These are phyloP conservation scores for Melanostoma scalare DNA, from an alignment of 2,888 invertebrate genomes.

Conservation along the genomic window DNA sequence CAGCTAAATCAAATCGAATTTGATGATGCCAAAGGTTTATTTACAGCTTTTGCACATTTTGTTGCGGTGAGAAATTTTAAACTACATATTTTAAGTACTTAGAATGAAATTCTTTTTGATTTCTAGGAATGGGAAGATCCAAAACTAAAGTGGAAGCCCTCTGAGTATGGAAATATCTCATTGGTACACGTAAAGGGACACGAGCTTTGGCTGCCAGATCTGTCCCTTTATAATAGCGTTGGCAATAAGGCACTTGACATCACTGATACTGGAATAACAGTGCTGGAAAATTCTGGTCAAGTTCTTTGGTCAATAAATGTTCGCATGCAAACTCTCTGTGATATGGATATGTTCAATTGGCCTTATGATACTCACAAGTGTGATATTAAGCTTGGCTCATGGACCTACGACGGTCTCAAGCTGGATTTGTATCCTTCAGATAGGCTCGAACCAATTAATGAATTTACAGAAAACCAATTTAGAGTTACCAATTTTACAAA, in stretches of 20 bases:
- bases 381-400: slow-evolving; percentile 87
- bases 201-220: slow-evolving; percentile 90
- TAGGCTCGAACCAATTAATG: slow-evolving; percentile 81
- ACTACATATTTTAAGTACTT: too few species aligned
- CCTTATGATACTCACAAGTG: slow-evolving; percentile 88
- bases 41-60: slow-evolving; percentile 45
- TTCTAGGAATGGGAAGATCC: slow-evolving; percentile 88
- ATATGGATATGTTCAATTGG: slow-evolving; percentile 87
- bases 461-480: slow-evolving; percentile 75
- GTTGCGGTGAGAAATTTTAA: slow-evolving; percentile 50
- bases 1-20: slow-evolving; percentile 61
- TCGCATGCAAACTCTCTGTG: slow-evolving; percentile 85
- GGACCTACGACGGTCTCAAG: slow-evolving; percentile 86
- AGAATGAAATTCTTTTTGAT: background rate
- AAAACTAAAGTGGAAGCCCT: slow-evolving; percentile 87
- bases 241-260: slow-evolving; percentile 84
- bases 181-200: slow-evolving; percentile 85
- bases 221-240: slow-evolving; percentile 87
- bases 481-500: slow-evolving; percentile 80
- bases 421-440: slow-evolving; percentile 84
- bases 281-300: slow-evolving; percentile 82
- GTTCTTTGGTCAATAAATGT: slow-evolving; percentile 87
- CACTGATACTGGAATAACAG: slow-evolving; percentile 84
- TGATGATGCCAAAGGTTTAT: slow-evolving; percentile 52
- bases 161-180: slow-evolving; percentile 85